Evolutionary conservation across 2,797 vertebrate genomes (phyloP), one percentile per base, ranked within the genome.

Genomic region (Hippocampus kuda): DNA sequence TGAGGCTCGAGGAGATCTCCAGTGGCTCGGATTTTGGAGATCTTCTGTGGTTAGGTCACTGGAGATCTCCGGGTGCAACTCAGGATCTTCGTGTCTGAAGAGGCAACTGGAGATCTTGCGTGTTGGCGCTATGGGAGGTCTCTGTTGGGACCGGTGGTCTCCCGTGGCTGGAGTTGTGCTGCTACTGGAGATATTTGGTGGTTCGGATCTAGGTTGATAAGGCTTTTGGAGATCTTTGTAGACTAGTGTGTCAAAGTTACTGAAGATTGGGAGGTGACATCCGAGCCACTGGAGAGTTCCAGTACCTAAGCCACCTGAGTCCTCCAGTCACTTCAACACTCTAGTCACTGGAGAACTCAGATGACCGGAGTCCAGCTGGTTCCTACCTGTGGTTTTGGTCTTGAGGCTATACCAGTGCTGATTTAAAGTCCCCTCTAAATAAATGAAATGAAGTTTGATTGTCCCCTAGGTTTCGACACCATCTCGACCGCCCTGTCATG

Each of bases 401-500:
- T 51, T 51, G n/a, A 24, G 10, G 53, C n/a, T 56, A 56, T 27
- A 27, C 26, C 13, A 27, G 24, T 27, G 26, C 15, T 57, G 26
- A 57, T 27, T 6, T 27, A 54, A 54, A 57, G 24, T 57, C 26
- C 8, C 1, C 12, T 64, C 18, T 44, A 4, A 46, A n/a, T 16
- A 24, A 48, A 20, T 53, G 5, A 51, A 11, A 11, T 24, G 16
- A 65, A 9, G 20, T 41, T 46, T 7, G 27, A 44, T 78, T 74
- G 1, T 68, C 48, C 69, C 57, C 18, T 65, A 99, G 97, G 96
- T 42, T 98, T 99, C 46, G 96, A 98, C 82, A 98, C 96, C 0
- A 69, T 98, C 70, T 75, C 93, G 12, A 96, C 94, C 0, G 91
- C 89, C 16, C 61, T 98, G 24, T 95, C 94, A 4, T 99, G 97